Percentiles rank a stretch among this genome's conserved stretches.
These are phyloP conservation scores for Stictocephala bisonia DNA, from an alignment of 2,888 invertebrate species.

Conservation along the genomic window DNA sequence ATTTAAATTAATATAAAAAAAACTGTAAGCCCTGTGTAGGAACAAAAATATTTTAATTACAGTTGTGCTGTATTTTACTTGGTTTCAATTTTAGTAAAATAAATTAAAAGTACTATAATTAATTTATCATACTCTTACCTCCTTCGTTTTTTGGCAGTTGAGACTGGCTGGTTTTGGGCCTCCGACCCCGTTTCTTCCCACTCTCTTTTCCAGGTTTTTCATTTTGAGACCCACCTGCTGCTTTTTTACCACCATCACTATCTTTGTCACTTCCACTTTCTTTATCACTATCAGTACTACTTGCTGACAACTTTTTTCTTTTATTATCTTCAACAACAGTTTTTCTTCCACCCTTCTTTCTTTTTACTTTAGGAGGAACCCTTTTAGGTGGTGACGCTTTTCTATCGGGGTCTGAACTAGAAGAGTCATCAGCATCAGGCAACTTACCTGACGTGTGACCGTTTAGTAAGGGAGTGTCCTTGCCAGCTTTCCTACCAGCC, in stretches of 20 bases:
- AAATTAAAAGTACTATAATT: background rate
- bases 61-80: too few species aligned
- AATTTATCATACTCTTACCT: slow-evolving; percentile 43
- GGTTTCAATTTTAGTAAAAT: too few species aligned
- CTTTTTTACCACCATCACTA: slow-evolving; percentile 69
- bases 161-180: slow-evolving; percentile 69
- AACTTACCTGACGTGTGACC: slow-evolving; percentile 66
- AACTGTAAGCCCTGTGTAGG: too few species aligned
- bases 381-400: slow-evolving; percentile 58
- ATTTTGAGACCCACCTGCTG: slow-evolving; percentile 60
- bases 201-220: slow-evolving; percentile 64
- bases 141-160: slow-evolving; percentile 62
- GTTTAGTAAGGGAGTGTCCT: slow-evolving; percentile 62
- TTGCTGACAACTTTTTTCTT: slow-evolving; percentile 71
- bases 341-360: slow-evolving; percentile 71
- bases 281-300: slow-evolving; percentile 77
- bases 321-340: slow-evolving; percentile 62
- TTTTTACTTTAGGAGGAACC: slow-evolving; percentile 67
- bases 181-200: slow-evolving; percentile 72
- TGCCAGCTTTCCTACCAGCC: slow-evolving; percentile 52
- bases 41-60: too few species aligned
- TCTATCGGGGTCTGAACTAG: slow-evolving; percentile 72
- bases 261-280: slow-evolving; percentile 75
- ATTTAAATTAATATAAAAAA: too few species aligned
- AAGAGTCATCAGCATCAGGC: slow-evolving; percentile 73